A percentile compares a stretch with the other conserved stretches of the same genome.
These are phyloP conservation scores for Loxodonta africana DNA, from an alignment of 2,113 vertebrate genomes.

Conservation along the genomic window DNA sequence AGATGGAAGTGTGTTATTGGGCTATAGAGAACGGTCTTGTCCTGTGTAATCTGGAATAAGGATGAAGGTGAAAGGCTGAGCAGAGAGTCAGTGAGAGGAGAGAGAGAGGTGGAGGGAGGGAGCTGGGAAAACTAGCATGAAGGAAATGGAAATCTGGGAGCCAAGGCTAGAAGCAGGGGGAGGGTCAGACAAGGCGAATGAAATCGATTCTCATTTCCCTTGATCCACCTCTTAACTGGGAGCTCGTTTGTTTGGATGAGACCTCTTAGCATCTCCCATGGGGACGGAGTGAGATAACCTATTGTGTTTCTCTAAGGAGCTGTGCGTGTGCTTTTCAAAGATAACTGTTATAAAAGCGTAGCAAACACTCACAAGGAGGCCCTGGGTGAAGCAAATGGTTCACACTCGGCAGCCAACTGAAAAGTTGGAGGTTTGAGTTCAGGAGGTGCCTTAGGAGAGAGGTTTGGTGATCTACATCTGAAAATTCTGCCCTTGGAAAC, in stretches of 20 bases:
- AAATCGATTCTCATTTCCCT: background rate
- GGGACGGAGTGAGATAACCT: background rate
- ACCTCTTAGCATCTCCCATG: background rate
- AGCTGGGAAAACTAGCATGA: background rate
- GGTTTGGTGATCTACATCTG: no score
- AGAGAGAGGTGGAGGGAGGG: background rate
- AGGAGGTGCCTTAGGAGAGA: no score
- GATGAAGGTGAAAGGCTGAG: background rate
- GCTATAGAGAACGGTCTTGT: background rate
- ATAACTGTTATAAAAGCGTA: background rate
- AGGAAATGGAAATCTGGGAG: background rate
- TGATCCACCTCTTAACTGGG: background rate
- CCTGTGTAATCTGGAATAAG: background rate
- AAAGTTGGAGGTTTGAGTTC: no score
- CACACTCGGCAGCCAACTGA: no score
- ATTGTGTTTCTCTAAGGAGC: background rate
- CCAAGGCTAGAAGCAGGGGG: background rate
- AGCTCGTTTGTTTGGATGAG: background rate
- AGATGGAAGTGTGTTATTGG: background rate
- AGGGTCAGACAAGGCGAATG: background rate
- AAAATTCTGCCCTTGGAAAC: no score
- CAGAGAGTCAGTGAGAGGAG: background rate
- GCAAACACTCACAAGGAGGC: background rate
- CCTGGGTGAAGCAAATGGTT: no score
- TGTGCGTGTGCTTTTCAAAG: background rate